Evolutionary conservation across 2,888 invertebrate genomes (phyloP).

Genomic region (Ypsolopha scabrella): DNA sequence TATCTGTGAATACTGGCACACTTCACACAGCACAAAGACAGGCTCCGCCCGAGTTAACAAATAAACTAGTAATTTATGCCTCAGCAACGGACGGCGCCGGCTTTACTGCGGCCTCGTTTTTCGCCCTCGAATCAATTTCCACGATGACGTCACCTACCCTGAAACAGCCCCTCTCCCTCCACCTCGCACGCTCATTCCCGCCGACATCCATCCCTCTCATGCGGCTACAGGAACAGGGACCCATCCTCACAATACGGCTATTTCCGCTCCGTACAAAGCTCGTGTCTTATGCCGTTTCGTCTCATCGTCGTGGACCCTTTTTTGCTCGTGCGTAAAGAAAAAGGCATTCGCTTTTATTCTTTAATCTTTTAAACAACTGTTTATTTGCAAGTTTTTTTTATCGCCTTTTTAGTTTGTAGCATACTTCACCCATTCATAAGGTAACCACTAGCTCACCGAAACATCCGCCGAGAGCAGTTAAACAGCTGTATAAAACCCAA

Average conservation of each 20-base stretch:
- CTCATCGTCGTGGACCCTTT: background rate
- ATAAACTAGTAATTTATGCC: slow-evolving; percentile 55
- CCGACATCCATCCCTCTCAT: slow-evolving; percentile 17
- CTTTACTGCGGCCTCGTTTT: slow-evolving; percentile 57
- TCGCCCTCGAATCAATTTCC: slow-evolving; percentile 62
- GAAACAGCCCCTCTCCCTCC: slow-evolving; percentile 18
- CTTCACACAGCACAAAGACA: too few relatives aligned
- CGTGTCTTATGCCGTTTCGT: slow-evolving; percentile 19
- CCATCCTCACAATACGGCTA: slow-evolving; percentile 22
- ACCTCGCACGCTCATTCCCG: slow-evolving; percentile 18
- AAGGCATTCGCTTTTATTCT: background rate
- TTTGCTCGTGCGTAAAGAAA: background rate
- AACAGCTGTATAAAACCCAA: slow-evolving; percentile 1
- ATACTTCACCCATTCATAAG: background rate
- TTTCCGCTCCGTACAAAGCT: slow-evolving; percentile 43
- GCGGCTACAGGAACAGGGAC: slow-evolving; percentile 32
- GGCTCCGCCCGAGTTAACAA: slow-evolving; percentile 30
- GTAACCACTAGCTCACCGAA: background rate
- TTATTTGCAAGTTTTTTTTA: background rate
- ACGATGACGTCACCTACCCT: slow-evolving; percentile 48
- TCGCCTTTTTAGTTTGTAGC: background rate
- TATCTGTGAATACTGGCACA: too few relatives aligned
- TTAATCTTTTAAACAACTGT: background rate
- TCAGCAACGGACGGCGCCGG: slow-evolving; percentile 40
- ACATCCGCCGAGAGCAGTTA: slow-evolving; percentile 1